phyloP scores from a whole-genome alignment of 2,797 vertebrate species.

The Otus scops region DNA sequence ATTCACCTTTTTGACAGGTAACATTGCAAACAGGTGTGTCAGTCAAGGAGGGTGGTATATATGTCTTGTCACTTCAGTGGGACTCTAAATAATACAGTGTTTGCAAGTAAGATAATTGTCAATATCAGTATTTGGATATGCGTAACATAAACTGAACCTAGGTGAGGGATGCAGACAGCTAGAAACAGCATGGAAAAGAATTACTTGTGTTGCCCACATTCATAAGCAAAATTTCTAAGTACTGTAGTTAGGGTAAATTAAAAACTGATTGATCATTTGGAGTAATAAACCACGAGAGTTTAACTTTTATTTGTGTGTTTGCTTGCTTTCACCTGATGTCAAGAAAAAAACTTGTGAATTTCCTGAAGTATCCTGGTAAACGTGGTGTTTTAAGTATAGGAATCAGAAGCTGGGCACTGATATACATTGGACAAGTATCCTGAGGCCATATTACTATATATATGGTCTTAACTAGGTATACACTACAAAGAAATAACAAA shows the following conservation, averaged over 20 bases:
- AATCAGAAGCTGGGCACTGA: background rate
- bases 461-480: background rate
- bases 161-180: background rate
- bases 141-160: background rate
- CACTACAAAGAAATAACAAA: background rate
- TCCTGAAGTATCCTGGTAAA: background rate
- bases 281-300: background rate
- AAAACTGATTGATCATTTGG: background rate
- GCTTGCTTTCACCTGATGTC: background rate
- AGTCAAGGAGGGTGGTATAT: background rate
- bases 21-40: background rate
- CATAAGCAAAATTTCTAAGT: background rate
- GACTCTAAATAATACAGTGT: background rate
- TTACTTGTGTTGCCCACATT: background rate
- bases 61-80: background rate
- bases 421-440: background rate
- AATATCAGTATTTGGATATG: background rate
- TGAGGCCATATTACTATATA: background rate
- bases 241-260: background rate
- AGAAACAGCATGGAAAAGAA: background rate
- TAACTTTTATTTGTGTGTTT: rapidly evolving
- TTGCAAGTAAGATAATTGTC: background rate
- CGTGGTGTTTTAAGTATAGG: background rate
- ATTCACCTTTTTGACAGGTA: background rate
- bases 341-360: background rate